Conservation (phyloP, 2,797 vertebrate genomes). For the Acipenser ruthenus region DNA sequence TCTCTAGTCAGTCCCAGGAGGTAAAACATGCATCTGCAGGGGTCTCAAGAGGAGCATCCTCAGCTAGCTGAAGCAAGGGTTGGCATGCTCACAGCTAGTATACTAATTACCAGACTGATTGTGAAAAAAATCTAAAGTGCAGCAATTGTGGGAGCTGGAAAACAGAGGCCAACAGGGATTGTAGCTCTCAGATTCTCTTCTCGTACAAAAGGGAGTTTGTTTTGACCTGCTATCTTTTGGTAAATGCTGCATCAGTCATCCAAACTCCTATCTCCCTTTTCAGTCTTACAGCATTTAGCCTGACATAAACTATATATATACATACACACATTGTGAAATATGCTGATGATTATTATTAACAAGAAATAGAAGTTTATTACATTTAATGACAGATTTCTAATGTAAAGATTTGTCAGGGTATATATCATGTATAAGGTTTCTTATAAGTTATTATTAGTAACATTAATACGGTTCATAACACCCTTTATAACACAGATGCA, state of each 20-base stretch:
- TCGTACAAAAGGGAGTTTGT: not conserved
- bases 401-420: no score
- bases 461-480: no score
- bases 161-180: not conserved
- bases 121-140: conserved; percentile 5
- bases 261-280: not conserved
- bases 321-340: no score
- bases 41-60: not conserved
- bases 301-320: not conserved
- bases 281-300: not conserved
- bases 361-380: no score
- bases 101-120: not conserved
- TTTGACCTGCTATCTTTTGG: not conserved
- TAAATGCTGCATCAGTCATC: not conserved
- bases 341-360: no score
- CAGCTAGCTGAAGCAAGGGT: not conserved
- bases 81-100: conserved; percentile 6
- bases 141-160: not conserved
- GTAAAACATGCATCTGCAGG: not conserved
- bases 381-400: no score
- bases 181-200: not conserved
- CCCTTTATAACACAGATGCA: no score
- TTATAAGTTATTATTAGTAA: no score
- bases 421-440: no score
- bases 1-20: not conserved